Conservation (phyloP, 2,113 vertebrate species). For the Mionectes macconnelli region DNA sequence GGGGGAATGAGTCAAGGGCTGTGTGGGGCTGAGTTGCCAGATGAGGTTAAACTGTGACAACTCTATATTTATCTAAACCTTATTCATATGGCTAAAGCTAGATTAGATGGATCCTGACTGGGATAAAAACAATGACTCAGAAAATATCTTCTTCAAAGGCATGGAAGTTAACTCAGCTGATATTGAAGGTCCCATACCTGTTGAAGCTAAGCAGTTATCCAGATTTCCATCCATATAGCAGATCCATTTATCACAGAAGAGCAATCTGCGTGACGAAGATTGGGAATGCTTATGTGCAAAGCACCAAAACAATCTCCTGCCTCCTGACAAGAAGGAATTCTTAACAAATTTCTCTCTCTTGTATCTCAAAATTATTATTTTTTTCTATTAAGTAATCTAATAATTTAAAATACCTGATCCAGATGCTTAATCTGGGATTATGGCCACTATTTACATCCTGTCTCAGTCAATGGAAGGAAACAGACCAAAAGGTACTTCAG, state of each 20-base stretch:
- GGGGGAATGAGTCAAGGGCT: neutral
- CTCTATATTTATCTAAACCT: neutral
- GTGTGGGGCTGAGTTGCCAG: neutral
- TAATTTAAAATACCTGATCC: neutral
- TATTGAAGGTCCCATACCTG: neutral
- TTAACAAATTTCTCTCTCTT: neutral
- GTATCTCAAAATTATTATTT: neutral
- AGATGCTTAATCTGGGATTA: neutral
- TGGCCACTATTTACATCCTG: neutral
- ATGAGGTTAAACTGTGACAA: neutral
- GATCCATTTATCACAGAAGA: neutral
- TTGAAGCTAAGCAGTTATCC: neutral
- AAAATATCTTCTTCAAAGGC: neutral
- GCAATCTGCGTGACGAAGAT: neutral
- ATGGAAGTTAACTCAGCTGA: neutral
- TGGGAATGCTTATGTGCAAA: neutral
- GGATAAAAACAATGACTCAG: neutral
- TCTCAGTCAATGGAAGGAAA: neutral
- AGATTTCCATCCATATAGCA: neutral
- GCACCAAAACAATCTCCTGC: neutral
- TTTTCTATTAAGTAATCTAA: neutral
- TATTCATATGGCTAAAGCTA: neutral
- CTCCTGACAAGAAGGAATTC: neutral
- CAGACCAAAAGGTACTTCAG: neutral
- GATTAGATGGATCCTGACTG: neutral